phyloP scores from a whole-genome alignment of 2,797 vertebrate genomes.

The Pseudopleuronectes americanus region DNA sequence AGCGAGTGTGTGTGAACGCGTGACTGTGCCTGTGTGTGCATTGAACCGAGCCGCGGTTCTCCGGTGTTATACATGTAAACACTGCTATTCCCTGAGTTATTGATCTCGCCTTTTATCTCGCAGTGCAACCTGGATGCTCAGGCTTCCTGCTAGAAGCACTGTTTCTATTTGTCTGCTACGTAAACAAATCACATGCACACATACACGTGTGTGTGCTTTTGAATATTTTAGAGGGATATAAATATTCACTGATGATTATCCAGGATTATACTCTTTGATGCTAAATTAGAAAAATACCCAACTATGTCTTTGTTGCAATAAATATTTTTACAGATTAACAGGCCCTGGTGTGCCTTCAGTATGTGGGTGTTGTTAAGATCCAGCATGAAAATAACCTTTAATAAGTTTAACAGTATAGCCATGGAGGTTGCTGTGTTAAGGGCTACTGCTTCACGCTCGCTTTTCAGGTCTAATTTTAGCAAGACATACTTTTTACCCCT shows the following conservation, averaged over 20 bases:
- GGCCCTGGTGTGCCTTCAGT: conserved; percentile 13
- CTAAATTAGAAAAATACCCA: conserved; percentile 22
- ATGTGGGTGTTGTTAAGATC: conserved; percentile 17
- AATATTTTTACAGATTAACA: conserved; percentile 20
- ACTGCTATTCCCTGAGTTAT: conserved; percentile 37
- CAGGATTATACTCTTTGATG: conserved; percentile 16
- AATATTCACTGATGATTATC: conserved; percentile 38
- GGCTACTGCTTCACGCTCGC: conserved; percentile 44
- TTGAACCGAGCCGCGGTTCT: conserved; percentile 25
- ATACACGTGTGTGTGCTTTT: conserved; percentile 23
- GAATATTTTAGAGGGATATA: conserved; percentile 45
- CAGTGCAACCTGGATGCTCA: conserved; percentile 20
- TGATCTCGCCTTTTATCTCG: conserved; percentile 51
- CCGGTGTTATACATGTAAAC: conserved; percentile 52
- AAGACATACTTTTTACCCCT: conserved; percentile 41
- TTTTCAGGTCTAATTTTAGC: conserved; percentile 71
- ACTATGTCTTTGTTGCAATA: conserved; percentile 3
- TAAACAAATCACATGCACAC: conserved; percentile 21
- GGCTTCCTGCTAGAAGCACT: background rate
- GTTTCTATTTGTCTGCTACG: conserved; percentile 22
- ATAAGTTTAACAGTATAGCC: conserved; percentile 19
- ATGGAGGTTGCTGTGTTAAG: conserved; percentile 42
- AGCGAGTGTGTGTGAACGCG: conserved; percentile 7
- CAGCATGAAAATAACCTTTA: conserved; percentile 40
- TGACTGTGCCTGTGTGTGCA: conserved; percentile 29